Conservation (phyloP, 2,888 invertebrate genomes). For the Polietes domitor region DNA sequence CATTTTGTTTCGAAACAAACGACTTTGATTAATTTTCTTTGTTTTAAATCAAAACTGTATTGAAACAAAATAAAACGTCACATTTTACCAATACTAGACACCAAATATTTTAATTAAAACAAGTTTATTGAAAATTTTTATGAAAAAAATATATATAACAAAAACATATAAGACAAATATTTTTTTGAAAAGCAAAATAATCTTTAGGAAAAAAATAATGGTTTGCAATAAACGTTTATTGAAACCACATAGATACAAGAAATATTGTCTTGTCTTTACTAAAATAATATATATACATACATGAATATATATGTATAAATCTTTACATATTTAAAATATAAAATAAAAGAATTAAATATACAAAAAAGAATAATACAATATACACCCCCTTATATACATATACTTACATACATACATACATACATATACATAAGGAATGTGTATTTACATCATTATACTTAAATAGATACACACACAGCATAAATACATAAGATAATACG, state of each 20-base stretch:
- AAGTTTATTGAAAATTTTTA: conserved; percentile 53
- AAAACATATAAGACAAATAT: conserved; percentile 22
- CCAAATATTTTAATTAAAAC: conserved; percentile 63
- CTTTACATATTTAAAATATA: conserved; percentile 62
- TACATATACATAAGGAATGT: conserved; percentile 50
- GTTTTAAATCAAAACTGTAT: conserved; percentile 40
- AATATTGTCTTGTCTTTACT: conserved; percentile 56
- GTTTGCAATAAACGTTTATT: conserved; percentile 45
- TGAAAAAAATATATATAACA: conserved; percentile 41
- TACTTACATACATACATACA: conserved; percentile 43
- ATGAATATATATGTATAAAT: conserved; percentile 49
- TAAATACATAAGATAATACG: conserved; percentile 13
- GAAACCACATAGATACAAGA: conserved; percentile 34
- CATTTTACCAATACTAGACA: conserved; percentile 64
- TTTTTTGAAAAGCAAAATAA: conserved; percentile 29
- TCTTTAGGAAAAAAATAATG: conserved; percentile 36
- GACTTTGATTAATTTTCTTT: background rate
- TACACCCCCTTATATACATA: conserved; percentile 48
- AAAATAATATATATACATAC: conserved; percentile 16
- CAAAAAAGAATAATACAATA: conserved; percentile 42
- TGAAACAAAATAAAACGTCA: conserved; percentile 50
- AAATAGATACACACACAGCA: conserved; percentile 3
- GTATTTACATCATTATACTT: conserved; percentile 50
- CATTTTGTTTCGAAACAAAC: conserved; percentile 41
- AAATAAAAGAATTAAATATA: conserved; percentile 47